Conservation (phyloP, 2,113 vertebrate species). For the Proteles cristata region DNA sequence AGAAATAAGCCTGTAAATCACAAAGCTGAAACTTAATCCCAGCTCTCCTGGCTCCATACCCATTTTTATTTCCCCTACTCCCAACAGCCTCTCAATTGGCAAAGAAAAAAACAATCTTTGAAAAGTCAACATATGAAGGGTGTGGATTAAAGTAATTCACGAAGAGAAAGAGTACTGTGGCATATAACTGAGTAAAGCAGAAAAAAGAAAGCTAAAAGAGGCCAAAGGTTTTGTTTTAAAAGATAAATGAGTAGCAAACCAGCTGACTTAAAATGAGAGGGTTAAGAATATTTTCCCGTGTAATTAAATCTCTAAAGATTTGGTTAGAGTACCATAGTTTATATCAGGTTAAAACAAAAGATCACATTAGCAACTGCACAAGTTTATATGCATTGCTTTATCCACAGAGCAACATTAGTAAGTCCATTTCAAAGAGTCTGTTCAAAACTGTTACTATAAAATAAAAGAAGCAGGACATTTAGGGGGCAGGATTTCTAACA, state of each 20-base stretch:
- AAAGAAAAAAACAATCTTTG: background rate
- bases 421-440: background rate
- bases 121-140: constrained; percentile 50
- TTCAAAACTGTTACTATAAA: background rate
- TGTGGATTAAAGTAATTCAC: constrained; percentile 55
- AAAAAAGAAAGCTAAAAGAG: constrained; percentile 75
- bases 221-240: constrained; percentile 68
- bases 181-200: constrained; percentile 6
- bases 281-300: constrained; percentile 73
- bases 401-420: background rate
- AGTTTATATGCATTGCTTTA: background rate
- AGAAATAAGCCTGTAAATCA: background rate
- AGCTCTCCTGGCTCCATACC: background rate
- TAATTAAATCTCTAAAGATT: constrained; percentile 79
- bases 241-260: constrained; percentile 68
- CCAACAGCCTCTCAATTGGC: background rate
- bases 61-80: background rate
- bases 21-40: background rate
- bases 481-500: background rate
- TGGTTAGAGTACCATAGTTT: constrained; percentile 56
- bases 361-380: constrained; percentile 38
- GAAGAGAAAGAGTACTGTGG: constrained; percentile 49
- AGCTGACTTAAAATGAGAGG: constrained; percentile 67
- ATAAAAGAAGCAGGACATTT: constrained; percentile 1
- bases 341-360: constrained; percentile 78